Evolutionary conservation across 2,797 vertebrate genomes (phyloP).

Genomic region (Bryconaethiops microstoma): DNA sequence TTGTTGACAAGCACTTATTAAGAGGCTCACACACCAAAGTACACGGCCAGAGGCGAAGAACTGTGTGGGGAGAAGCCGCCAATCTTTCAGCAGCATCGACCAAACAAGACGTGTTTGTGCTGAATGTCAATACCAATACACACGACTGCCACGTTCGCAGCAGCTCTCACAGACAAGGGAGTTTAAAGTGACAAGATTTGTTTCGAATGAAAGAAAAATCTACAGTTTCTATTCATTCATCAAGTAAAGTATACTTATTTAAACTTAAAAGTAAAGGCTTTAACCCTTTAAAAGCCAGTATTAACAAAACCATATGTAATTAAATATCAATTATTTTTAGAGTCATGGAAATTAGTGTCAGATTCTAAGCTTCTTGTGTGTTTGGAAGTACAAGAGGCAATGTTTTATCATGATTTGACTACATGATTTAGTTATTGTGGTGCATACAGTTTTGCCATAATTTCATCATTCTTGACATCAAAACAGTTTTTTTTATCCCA

Average conservation of each 20-base stretch:
- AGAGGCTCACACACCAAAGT: slow-evolving; percentile 62
- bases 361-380: neutral
- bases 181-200: neutral
- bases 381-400: neutral
- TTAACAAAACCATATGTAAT: no score
- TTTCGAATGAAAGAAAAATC: neutral
- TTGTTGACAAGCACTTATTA: slow-evolving; percentile 74
- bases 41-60: slow-evolving; percentile 66
- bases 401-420: neutral
- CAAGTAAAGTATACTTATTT: neutral
- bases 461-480: no score
- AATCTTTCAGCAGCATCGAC: slow-evolving; percentile 22
- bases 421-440: no score
- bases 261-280: neutral
- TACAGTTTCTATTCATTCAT: neutral
- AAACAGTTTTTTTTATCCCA: no score
- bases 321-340: no score
- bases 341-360: no score
- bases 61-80: slow-evolving; percentile 40
- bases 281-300: neutral
- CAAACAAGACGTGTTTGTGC: slow-evolving; percentile 33
- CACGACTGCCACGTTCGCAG: slow-evolving; percentile 25
- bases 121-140: slow-evolving; percentile 57
- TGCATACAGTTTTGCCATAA: no score
- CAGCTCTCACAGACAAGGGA: slow-evolving; percentile 21